These are phyloP conservation scores for Antechinus flavipes DNA, from an alignment of 2,113 vertebrate genomes.

Conservation along the genomic window DNA sequence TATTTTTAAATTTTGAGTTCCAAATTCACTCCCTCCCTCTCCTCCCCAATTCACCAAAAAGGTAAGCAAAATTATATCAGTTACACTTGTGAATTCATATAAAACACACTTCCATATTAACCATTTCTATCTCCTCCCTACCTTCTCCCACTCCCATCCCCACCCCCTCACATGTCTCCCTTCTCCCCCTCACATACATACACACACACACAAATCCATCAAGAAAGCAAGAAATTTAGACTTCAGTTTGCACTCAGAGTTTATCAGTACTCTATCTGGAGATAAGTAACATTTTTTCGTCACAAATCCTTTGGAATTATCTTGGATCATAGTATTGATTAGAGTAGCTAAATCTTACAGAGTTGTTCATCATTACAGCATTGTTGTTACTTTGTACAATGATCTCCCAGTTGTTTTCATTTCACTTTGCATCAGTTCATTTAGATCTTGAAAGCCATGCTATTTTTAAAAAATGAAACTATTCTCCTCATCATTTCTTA, in stretches of 20 bases:
- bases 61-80: neutral
- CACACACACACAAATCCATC: too few relatives aligned
- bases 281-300: neutral
- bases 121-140: neutral
- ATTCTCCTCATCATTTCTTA: neutral
- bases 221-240: neutral
- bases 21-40: neutral
- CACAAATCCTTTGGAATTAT: neutral
- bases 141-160: too few relatives aligned
- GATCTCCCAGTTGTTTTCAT: neutral
- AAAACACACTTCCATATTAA: neutral
- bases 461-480: neutral
- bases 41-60: neutral
- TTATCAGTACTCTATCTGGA: neutral
- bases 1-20: neutral
- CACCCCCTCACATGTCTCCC: too few relatives aligned
- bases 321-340: neutral
- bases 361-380: neutral
- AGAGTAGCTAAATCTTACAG: neutral
- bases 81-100: neutral
- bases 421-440: neutral
- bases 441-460: neutral
- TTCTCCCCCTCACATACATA: too few relatives aligned
- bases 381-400: neutral
- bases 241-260: neutral